Conservation (phyloP, 2,113 vertebrate species). For the Oryctolagus cuniculus region DNA sequence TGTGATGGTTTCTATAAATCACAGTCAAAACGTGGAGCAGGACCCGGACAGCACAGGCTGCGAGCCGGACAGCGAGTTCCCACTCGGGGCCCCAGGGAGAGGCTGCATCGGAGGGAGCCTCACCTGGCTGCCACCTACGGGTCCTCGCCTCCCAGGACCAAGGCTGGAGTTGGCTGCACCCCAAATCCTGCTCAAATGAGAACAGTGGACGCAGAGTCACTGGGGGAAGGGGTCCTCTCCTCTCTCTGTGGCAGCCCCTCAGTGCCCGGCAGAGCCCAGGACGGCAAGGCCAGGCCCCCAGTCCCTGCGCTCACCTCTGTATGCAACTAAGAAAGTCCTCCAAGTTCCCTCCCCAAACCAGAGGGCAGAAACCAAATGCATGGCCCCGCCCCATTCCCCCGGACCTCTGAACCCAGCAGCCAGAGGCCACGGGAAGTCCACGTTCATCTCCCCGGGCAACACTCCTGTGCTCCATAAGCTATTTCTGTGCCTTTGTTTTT, state of each 20-base stretch:
- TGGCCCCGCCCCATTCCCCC: not conserved
- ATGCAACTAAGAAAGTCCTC: not conserved
- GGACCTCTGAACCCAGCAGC: not conserved
- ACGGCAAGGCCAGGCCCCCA: not conserved
- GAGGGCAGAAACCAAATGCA: not conserved
- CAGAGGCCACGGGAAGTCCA: not conserved
- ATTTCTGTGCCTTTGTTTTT: not conserved
- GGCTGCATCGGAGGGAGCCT: not conserved
- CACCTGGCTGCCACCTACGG: too few species aligned
- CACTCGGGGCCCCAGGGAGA: rapidly evolving
- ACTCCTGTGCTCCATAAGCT: not conserved
- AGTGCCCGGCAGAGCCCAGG: not conserved
- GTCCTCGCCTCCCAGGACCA: not conserved
- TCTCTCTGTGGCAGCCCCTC: rapidly evolving
- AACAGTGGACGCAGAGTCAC: rapidly evolving
- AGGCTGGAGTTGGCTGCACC: not conserved
- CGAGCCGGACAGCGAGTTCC: rapidly evolving
- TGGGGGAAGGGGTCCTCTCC: not conserved
- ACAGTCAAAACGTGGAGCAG: not conserved
- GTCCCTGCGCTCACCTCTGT: rapidly evolving
- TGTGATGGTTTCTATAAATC: not conserved
- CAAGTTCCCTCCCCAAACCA: not conserved
- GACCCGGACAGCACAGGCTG: not conserved
- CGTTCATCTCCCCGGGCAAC: not conserved
- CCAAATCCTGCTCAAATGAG: too few species aligned